Evolutionary conservation across 2,888 invertebrate species (phyloP).

Genomic region (Busseola fusca): DNA sequence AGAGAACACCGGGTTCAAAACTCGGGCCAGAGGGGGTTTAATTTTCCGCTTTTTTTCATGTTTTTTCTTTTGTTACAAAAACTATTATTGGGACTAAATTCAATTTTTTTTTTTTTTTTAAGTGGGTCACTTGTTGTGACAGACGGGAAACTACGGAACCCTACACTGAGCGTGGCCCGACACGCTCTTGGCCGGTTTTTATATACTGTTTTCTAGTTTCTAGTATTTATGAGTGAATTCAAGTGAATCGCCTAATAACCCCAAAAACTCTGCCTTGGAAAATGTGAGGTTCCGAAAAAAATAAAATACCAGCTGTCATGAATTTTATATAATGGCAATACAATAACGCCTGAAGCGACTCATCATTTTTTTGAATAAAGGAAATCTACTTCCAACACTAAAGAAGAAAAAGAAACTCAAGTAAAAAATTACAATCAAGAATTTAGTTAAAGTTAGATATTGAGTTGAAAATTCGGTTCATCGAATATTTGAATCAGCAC

Average conservation of each 20-base stretch:
- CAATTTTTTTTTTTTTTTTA: no score
- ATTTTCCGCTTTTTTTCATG: no score
- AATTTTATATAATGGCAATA: constrained; percentile 3
- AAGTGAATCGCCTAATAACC: background rate
- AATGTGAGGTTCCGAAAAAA: background rate
- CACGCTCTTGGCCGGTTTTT: no score
- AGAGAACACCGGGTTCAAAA: no score
- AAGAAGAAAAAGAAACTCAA: background rate
- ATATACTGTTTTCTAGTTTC: no score
- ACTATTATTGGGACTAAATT: no score
- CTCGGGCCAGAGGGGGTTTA: no score
- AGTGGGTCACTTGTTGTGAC: no score
- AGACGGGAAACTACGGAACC: no score
- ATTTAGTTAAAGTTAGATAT: constrained; percentile 10
- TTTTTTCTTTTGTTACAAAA: no score
- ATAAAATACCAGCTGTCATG: constrained; percentile 1
- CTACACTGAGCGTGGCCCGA: no score
- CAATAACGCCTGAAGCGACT: constrained; percentile 9
- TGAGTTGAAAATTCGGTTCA: constrained; percentile 22
- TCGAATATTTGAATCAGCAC: constrained; percentile 28
- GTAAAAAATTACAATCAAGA: constrained; percentile 27
- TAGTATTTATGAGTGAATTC: background rate
- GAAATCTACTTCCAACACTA: constrained; percentile 19
- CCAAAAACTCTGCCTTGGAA: background rate
- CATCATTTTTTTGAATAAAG: constrained; percentile 12